Evolutionary conservation across 1,140 invertebrate genomes (phyloP).

Genomic region (Zophobas atratus): DNA sequence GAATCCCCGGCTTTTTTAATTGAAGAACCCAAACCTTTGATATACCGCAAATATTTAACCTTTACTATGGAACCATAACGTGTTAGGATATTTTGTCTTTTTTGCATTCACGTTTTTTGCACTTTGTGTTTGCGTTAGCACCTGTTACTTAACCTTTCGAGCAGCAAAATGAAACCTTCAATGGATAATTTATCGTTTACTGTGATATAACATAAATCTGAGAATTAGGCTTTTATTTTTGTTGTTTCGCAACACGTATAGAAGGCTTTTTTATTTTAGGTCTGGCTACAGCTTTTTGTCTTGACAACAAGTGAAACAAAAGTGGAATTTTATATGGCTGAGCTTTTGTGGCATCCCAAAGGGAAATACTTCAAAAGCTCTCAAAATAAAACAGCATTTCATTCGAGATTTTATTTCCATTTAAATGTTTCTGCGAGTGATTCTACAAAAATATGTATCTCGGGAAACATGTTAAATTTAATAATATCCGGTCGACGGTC

Average conservation of each 20-base stretch:
- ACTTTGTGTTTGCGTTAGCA: constrained; percentile 7
- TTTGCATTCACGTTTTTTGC: constrained; percentile 8
- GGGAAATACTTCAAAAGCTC: constrained; percentile 54
- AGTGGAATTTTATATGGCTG: constrained; percentile 52
- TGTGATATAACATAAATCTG: too few species aligned
- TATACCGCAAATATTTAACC: constrained; percentile 46
- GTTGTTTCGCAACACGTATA: too few species aligned
- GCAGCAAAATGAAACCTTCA: too few species aligned
- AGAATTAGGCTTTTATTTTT: not conserved
- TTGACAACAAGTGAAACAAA: constrained; percentile 44
- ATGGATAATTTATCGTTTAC: too few species aligned
- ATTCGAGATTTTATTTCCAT: constrained; percentile 53
- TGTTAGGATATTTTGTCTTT: constrained; percentile 7
- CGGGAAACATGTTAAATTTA: constrained; percentile 44
- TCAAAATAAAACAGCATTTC: constrained; percentile 53
- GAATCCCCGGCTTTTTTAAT: constrained; percentile 43
- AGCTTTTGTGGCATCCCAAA: constrained; percentile 55
- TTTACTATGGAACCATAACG: constrained; percentile 4
- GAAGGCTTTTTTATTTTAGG: constrained; percentile 4
- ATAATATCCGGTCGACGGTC: constrained; percentile 22
- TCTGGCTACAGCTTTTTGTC: constrained; percentile 20
- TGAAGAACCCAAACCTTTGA: constrained; percentile 48
- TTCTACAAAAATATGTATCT: constrained; percentile 40
- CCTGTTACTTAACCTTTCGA: constrained; percentile 41
- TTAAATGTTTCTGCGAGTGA: constrained; percentile 44